Evolutionary conservation across 1,140 invertebrate species (phyloP).

Genomic region (Panulirus ornatus): DNA sequence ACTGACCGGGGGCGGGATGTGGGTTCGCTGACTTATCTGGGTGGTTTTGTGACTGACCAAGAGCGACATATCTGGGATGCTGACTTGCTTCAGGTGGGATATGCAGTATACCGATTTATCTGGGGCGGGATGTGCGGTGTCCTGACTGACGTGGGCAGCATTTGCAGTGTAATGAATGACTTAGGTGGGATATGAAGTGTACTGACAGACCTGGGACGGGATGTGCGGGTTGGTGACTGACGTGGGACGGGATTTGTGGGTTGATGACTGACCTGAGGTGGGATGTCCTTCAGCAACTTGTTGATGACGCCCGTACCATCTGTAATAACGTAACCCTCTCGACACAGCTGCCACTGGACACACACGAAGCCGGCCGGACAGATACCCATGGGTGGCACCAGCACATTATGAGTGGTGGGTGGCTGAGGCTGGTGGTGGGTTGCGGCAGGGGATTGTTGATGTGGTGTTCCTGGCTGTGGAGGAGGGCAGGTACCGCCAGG

Average conservation of each 20-base stretch:
- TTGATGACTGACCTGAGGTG: slow-evolving; percentile 27
- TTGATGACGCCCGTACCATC: slow-evolving; percentile 53
- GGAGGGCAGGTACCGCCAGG: neutral
- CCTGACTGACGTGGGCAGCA: neutral
- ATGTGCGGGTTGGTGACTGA: neutral
- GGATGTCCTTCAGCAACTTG: slow-evolving; percentile 41
- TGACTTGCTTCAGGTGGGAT: too few relatives aligned
- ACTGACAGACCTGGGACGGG: neutral
- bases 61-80: too few relatives aligned
- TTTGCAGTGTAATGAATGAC: neutral
- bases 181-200: neutral
- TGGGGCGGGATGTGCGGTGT: neutral
- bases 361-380: slow-evolving; percentile 28
- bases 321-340: slow-evolving; percentile 46
- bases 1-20: too few relatives aligned
- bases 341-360: slow-evolving; percentile 61
- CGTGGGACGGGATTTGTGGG: neutral
- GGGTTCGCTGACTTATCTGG: too few relatives aligned
- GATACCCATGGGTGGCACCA: slow-evolving; percentile 44
- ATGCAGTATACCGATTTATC: too few relatives aligned
- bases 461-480: too few relatives aligned
- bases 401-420: slow-evolving; percentile 24
- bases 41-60: too few relatives aligned
- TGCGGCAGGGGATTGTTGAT: neutral
- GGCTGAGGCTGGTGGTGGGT: neutral